These are phyloP conservation scores for Papilio dardanus DNA, from an alignment of 1,140 invertebrate genomes.

Conservation along the genomic window DNA sequence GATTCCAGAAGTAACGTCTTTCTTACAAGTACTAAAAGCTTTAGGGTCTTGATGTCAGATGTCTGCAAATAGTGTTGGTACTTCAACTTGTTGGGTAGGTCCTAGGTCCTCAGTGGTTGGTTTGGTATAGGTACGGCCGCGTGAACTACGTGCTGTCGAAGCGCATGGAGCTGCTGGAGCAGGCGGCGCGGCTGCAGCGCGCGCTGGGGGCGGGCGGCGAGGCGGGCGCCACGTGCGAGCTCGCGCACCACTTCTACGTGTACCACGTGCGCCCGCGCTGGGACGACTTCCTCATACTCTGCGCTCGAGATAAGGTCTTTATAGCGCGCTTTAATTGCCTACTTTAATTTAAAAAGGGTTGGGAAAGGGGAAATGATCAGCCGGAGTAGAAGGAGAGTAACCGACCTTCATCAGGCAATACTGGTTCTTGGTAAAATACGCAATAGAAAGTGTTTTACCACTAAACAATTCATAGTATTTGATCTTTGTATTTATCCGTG, in stretches of 20 bases:
- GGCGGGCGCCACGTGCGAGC: constrained; percentile 99
- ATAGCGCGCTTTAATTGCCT: background rate
- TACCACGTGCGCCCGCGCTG: constrained; percentile 94
- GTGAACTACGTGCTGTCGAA: constrained; percentile 99
- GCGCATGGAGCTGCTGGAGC: constrained; percentile 93
- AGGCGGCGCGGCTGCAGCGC: constrained; percentile 95
- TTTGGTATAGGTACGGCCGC: constrained; percentile 91
- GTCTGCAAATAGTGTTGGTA: no score
- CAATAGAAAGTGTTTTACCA: background rate
- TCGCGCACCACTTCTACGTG: constrained; percentile 96
- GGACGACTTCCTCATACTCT: constrained; percentile 90
- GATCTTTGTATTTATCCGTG: background rate
- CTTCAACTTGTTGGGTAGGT: no score
- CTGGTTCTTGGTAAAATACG: background rate
- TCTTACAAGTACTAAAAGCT: no score
- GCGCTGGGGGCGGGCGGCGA: constrained; percentile 91
- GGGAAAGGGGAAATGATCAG: background rate
- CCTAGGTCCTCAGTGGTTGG: no score
- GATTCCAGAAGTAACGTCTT: no score
- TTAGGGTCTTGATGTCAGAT: no score
- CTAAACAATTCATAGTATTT: background rate
- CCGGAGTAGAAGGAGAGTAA: no score
- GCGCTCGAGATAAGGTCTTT: constrained; percentile 55
- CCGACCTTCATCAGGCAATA: no score
- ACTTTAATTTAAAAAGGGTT: no score